Evolutionary conservation across 2,797 vertebrate genomes (phyloP).

Genomic region (Fistularia commersonii): DNA sequence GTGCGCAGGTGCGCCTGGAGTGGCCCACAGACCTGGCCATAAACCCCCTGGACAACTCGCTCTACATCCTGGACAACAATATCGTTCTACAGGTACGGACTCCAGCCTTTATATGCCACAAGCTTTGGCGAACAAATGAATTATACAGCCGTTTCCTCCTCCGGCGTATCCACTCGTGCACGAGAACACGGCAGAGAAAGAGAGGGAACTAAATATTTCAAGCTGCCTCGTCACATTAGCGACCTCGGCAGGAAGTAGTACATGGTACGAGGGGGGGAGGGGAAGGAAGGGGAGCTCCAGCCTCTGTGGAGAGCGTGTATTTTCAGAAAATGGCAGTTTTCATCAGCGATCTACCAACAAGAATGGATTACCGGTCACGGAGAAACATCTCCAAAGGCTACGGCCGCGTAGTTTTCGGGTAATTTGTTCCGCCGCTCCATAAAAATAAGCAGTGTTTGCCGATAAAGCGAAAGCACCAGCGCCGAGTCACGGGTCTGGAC

Average conservation of each 20-base stretch:
- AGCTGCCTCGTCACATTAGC: not conserved
- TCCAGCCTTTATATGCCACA: not conserved
- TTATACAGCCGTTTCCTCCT: not conserved
- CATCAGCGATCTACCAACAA: not conserved
- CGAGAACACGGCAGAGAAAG: not conserved
- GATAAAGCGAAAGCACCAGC: no score
- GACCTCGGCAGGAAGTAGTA: not conserved
- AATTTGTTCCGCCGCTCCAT: no score
- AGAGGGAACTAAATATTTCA: not conserved
- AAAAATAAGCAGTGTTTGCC: no score
- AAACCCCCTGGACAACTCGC: slow-evolving; percentile 93
- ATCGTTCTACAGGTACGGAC: slow-evolving; percentile 80
- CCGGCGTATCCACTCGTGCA: no score
- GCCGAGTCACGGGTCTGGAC: no score
- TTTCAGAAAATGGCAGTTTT: not conserved
- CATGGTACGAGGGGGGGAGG: not conserved
- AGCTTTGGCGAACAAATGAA: not conserved
- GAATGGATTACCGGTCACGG: not conserved
- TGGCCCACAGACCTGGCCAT: slow-evolving; percentile 95
- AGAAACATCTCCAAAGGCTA: not conserved
- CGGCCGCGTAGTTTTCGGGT: no score
- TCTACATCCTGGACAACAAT: slow-evolving; percentile 97
- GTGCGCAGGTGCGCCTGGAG: slow-evolving; percentile 86
- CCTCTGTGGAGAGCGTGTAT: no score
- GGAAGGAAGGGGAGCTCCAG: not conserved